Evolutionary conservation across 1,140 invertebrate species (phyloP).

Genomic region (Lepidurus packardi): DNA sequence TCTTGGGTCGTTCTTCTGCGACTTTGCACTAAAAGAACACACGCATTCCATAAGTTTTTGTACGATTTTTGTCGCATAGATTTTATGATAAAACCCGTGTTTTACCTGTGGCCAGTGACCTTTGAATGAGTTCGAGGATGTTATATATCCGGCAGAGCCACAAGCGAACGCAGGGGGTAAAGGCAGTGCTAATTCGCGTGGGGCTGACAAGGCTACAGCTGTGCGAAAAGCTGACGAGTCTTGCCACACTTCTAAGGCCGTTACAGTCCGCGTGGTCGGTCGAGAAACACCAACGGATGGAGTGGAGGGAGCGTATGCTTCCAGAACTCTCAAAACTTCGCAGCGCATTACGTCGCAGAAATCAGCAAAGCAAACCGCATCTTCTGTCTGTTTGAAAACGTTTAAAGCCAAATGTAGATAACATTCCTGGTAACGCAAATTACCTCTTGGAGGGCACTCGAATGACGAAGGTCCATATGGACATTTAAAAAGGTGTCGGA

Average conservation of each 20-base stretch:
- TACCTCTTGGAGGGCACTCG: constrained; percentile 75
- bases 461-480: constrained; percentile 86
- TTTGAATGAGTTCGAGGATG: background rate
- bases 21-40: background rate
- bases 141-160: background rate
- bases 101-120: background rate
- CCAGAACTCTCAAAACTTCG: constrained; percentile 58
- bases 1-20: background rate
- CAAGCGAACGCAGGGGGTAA: background rate
- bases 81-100: too few relatives aligned
- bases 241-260: constrained; percentile 56
- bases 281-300: constrained; percentile 50
- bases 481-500: constrained; percentile 78
- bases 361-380: constrained; percentile 83
- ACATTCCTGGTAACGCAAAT: constrained; percentile 32
- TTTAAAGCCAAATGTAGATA: background rate
- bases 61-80: too few relatives aligned
- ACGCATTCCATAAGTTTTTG: too few relatives aligned
- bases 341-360: constrained; percentile 93
- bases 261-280: constrained; percentile 52
- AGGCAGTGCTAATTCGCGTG: background rate
- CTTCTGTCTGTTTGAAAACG: constrained; percentile 61
- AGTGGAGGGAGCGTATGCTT: constrained; percentile 34
- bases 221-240: constrained; percentile 5
- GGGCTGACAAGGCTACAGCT: background rate